phyloP scores from a whole-genome alignment of 2,113 vertebrate genomes.

The Trichomycterus rosablanca region DNA sequence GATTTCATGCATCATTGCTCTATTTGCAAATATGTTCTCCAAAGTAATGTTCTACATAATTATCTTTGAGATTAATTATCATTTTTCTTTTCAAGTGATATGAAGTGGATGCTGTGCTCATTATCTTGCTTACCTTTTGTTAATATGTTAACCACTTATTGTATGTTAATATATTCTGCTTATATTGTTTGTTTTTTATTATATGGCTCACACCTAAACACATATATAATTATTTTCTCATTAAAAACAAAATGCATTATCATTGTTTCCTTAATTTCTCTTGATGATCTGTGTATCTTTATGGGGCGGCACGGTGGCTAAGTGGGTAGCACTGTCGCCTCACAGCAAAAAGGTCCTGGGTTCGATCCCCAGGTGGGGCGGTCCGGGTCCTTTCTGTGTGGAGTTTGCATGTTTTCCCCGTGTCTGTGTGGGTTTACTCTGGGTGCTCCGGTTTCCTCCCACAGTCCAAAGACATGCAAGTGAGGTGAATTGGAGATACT shows the following conservation, averaged over 20 bases:
- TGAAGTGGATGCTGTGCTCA: slow-evolving; percentile 42
- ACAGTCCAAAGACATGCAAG: too few relatives aligned
- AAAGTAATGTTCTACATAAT: slow-evolving; percentile 4
- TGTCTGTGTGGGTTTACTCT: too few relatives aligned
- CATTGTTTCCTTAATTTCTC: not conserved
- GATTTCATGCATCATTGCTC: slow-evolving; percentile 38
- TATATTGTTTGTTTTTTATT: slow-evolving; percentile 84
- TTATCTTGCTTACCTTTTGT: slow-evolving; percentile 52
- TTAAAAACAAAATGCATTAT: slow-evolving; percentile 77
- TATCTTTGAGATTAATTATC: not conserved
- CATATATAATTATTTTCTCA: slow-evolving; percentile 97
- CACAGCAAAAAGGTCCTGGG: too few relatives aligned
- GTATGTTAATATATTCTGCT: slow-evolving; percentile 81
- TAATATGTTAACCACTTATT: slow-evolving; percentile 85
- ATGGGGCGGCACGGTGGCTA: too few relatives aligned
- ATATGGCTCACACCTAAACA: slow-evolving; percentile 81
- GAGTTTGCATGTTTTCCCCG: too few relatives aligned
- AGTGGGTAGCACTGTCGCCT: too few relatives aligned
- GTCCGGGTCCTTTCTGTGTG: too few relatives aligned
- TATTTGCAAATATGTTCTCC: slow-evolving; percentile 25
- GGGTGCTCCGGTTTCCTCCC: too few relatives aligned
- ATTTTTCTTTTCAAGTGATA: slow-evolving; percentile 37
- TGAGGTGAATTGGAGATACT: too few relatives aligned
- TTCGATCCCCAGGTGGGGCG: too few relatives aligned
- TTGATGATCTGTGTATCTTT: not conserved